These are phyloP conservation scores for Nannobrachium achirus DNA, from an alignment of 2,113 vertebrate genomes.

Conservation along the genomic window DNA sequence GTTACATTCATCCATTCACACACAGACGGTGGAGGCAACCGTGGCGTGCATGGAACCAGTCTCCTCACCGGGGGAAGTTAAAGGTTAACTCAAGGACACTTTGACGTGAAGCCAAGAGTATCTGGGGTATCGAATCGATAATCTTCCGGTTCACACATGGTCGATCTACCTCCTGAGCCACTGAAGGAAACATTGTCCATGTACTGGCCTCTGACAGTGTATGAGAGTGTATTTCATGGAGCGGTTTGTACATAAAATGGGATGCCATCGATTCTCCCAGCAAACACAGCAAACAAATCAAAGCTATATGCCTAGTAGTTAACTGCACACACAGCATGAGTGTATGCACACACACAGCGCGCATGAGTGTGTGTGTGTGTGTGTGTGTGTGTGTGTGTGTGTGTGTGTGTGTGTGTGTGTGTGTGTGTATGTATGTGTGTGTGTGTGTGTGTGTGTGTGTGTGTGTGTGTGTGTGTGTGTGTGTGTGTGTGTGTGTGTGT, in stretches of 20 bases:
- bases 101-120: no score
- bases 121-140: no score
- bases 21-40: no score
- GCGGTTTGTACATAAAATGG: background rate
- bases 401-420: constrained; percentile 9
- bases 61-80: no score
- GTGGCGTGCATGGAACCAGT: no score
- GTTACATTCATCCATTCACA: no score
- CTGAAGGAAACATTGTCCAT: background rate
- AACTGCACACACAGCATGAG: no score
- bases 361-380: background rate
- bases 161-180: no score
- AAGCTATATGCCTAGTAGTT: background rate
- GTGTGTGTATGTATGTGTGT: background rate
- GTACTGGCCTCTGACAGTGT: background rate
- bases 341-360: background rate
- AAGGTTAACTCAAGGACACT: no score
- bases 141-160: no score
- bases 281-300: constrained; percentile 21
- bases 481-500: background rate
- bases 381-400: constrained; percentile 3
- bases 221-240: no score
- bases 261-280: background rate
- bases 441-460: constrained; percentile 18
- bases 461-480: constrained; percentile 8